phyloP scores from a whole-genome alignment of 2,113 vertebrate species.

The Sylvilagus bachmani region DNA sequence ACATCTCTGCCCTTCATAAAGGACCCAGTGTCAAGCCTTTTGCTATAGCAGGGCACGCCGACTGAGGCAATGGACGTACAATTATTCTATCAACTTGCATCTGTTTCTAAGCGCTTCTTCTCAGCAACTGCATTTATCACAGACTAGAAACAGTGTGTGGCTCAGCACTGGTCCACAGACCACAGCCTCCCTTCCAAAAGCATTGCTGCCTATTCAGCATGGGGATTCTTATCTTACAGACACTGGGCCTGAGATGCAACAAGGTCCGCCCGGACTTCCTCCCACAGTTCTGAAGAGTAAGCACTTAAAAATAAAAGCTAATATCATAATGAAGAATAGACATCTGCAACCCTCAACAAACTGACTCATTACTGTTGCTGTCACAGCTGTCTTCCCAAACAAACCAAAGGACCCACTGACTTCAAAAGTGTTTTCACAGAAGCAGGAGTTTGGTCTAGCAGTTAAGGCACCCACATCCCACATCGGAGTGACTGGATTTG shows the following conservation, averaged over 20 bases:
- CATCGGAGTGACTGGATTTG: too few species aligned
- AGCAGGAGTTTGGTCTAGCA: too few species aligned
- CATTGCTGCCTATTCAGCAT: background rate
- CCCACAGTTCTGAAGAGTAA: background rate
- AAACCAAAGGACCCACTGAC: background rate
- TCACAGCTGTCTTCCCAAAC: background rate
- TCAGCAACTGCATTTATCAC: background rate
- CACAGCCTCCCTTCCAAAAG: background rate
- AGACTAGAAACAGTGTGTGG: background rate
- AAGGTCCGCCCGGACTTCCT: background rate
- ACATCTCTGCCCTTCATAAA: background rate
- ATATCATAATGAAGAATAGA: background rate
- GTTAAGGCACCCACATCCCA: too few species aligned
- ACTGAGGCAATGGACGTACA: background rate
- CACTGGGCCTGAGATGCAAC: background rate
- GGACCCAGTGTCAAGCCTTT: background rate
- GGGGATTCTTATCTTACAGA: background rate
- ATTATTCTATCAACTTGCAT: background rate
- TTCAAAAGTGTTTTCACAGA: background rate
- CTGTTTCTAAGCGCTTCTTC: background rate
- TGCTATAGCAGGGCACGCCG: background rate
- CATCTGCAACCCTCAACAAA: background rate
- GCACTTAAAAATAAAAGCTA: background rate
- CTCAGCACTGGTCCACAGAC: rapidly evolving
- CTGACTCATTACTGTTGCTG: too few species aligned